These are phyloP conservation scores for Dolichoris vasculosae DNA, from an alignment of 1,140 invertebrate genomes.

Conservation along the genomic window DNA sequence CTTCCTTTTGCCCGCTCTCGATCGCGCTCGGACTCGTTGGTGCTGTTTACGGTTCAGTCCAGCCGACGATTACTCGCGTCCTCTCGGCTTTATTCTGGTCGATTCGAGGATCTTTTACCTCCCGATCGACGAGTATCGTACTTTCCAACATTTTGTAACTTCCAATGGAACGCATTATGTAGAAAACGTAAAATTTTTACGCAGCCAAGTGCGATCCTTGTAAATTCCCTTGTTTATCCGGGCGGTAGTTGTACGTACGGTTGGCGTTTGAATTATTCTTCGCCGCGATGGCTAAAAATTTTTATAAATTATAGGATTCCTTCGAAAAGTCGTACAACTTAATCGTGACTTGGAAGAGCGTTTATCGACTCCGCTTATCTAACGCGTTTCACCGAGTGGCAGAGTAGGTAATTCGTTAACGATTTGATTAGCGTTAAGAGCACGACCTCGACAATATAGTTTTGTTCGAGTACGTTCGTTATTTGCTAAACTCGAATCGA, in stretches of 20 bases:
- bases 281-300: too few species aligned
- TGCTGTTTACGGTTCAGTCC: neutral
- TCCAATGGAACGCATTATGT: too few species aligned
- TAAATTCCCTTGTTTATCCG: too few species aligned
- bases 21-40: neutral
- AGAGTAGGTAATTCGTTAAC: neutral
- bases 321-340: too few species aligned
- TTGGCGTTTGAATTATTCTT: too few species aligned
- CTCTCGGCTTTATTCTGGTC: neutral
- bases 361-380: neutral
- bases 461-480: neutral
- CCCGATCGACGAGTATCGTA: too few species aligned
- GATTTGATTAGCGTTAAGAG: neutral
- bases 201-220: too few species aligned
- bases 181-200: too few species aligned
- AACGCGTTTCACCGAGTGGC: neutral
- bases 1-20: neutral
- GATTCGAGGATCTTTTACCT: neutral
- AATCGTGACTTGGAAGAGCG: too few species aligned
- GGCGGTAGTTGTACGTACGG: too few species aligned
- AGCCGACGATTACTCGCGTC: neutral
- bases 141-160: too few species aligned
- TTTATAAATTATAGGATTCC: too few species aligned
- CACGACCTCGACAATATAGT: neutral
- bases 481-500: neutral